Conservation (phyloP, 2,113 vertebrate genomes). For the Heterotilapia buettikoferi region DNA sequence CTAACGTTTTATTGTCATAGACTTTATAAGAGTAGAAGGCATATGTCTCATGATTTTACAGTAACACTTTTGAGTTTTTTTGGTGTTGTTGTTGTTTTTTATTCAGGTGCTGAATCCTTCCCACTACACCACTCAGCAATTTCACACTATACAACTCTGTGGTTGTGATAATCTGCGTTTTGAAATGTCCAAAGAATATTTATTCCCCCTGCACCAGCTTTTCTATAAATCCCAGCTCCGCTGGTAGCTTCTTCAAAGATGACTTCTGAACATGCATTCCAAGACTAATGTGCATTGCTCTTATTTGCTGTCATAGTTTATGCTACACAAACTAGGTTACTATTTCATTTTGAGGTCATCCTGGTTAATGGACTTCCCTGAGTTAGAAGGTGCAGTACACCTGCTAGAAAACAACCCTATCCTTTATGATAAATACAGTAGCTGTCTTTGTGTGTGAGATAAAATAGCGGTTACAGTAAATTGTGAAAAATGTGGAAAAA, state of each 20-base stretch:
- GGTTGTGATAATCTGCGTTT: constrained; percentile 33
- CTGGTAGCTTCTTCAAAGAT: not conserved
- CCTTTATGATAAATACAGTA: not conserved
- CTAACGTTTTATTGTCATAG: constrained; percentile 4
- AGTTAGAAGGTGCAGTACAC: not conserved
- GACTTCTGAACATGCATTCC: not conserved
- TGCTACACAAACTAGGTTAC: not conserved
- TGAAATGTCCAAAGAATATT: constrained; percentile 33
- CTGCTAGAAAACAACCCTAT: not conserved
- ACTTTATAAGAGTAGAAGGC: not conserved
- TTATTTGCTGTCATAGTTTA: not conserved
- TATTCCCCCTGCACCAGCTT: not conserved
- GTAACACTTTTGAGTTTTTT: not conserved
- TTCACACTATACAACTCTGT: constrained; percentile 37
- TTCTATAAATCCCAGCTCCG: not conserved
- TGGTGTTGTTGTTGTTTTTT: not conserved
- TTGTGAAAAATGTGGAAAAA: not conserved
- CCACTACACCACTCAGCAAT: constrained; percentile 27
- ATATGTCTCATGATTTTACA: not conserved
- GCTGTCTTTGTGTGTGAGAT: not conserved
- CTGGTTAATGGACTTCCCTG: not conserved
- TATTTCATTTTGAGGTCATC: not conserved
- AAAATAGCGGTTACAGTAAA: not conserved
- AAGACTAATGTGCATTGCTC: not conserved
- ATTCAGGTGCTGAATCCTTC: constrained; percentile 4